Percentiles rank a stretch among this genome's conserved stretches.
Evolutionary conservation across 2,113 vertebrate genomes (phyloP).

Genomic region (Variabilichromis moorii): DNA sequence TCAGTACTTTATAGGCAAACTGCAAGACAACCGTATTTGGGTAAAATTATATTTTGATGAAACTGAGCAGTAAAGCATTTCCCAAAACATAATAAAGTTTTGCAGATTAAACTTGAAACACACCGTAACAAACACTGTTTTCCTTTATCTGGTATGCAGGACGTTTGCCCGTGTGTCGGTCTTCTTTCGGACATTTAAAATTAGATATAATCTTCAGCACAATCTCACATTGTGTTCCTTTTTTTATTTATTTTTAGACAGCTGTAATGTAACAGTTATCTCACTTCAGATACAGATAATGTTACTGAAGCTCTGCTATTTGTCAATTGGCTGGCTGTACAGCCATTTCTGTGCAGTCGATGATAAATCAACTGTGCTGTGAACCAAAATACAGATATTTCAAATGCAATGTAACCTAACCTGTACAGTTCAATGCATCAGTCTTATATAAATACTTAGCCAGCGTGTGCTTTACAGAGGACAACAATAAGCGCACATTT

Average conservation of each 20-base stretch:
- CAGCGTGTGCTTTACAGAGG: background rate
- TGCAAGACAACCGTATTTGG: background rate
- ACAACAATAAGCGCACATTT: background rate
- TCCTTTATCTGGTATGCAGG: background rate
- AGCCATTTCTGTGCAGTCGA: background rate
- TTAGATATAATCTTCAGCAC: background rate
- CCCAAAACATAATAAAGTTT: background rate
- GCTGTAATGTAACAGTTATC: background rate
- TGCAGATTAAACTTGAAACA: background rate
- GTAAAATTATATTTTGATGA: conserved; percentile 1
- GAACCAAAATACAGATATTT: background rate
- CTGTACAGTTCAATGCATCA: background rate
- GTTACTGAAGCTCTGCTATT: background rate
- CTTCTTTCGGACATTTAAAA: background rate
- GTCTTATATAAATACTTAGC: background rate
- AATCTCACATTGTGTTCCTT: background rate
- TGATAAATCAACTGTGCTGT: background rate
- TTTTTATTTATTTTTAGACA: background rate
- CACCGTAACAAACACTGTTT: background rate
- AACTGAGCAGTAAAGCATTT: background rate
- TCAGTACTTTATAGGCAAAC: background rate
- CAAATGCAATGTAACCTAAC: background rate
- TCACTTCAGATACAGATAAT: background rate
- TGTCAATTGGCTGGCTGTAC: background rate
- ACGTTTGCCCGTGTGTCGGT: background rate